Base-by-base conservation (phyloP, 2,888 invertebrate genomes). In the Acleris emargana region DNA sequence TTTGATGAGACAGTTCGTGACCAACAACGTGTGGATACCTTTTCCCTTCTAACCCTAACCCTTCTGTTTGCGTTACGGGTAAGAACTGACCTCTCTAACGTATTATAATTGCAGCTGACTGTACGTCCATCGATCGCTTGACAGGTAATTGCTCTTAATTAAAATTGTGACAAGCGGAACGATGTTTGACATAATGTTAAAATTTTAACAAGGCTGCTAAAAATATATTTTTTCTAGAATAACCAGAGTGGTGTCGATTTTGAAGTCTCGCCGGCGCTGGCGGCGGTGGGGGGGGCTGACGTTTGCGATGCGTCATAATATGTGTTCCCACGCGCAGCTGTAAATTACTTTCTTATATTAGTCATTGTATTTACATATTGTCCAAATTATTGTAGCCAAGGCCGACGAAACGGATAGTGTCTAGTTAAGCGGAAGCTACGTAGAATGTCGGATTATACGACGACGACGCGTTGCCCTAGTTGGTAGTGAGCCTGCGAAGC, bases 211-310 rank as follows among this genome's bases (percentile, higher is more conserved):
- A 18, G 6, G 38, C 9, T 3, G 25, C 38, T 53, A 59, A 58
- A 42, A 59, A 64, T n/a, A n/a, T 17, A 17, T 45, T 7, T 17
- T 47, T 38, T 63, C 38, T 52, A 64, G 63, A 58, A 58, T 28
- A 45, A 20, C 42, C 22, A 25, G 58, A 53, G 47, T 58, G 58
- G 49, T 64, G 58, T 64, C 64, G 54, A 54, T 59, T 49, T 55
- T 53, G 43, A 54, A 50, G 59, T 55, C 59, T 51, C 59, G 52
- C 22, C 42, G 18, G 7, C 18, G n/a, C n/a, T n/a, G n/a, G n/a
- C n/a, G n/a, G n/a, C n/a, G n/a, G n/a, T n/a, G n/a, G n/a, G n/a
- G 45, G 22, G 5, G 18, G 16, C 13, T 59, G 59, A 11, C 22
- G n/a, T 22, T 18, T 38, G 22, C 43, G 28, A 9, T 53, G 59